Conservation (phyloP, 2,888 invertebrate species). For the Dioctria linearis region DNA sequence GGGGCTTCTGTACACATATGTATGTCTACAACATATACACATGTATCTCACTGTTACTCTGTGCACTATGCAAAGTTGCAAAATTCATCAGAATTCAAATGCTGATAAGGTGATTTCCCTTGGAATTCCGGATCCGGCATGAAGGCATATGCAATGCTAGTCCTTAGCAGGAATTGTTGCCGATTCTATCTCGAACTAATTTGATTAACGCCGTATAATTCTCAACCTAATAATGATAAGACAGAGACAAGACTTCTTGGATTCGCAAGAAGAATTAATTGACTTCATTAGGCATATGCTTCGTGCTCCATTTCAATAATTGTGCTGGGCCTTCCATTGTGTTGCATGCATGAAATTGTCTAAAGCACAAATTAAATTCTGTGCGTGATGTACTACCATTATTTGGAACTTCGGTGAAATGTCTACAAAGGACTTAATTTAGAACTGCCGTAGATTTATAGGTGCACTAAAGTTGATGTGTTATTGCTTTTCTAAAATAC, state of each 20-base stretch:
- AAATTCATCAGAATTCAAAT: not conserved
- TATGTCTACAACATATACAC: no score
- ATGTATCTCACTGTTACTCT: not conserved
- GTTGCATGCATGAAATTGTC: slow-evolving; percentile 7
- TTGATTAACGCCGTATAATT: slow-evolving; percentile 8
- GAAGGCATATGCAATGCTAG: not conserved
- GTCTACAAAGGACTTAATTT: slow-evolving; percentile 3
- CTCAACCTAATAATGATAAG: not conserved
- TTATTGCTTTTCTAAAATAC: no score
- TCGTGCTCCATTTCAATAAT: not conserved
- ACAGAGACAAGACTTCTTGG: not conserved
- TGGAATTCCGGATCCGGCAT: not conserved
- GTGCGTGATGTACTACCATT: not conserved
- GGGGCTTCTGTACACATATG: no score
- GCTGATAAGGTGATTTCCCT: slow-evolving; percentile 10
- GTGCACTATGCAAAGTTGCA: not conserved
- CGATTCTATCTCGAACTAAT: not conserved
- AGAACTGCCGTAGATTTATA: not conserved
- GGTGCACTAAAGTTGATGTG: no score
- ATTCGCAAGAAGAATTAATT: slow-evolving; percentile 9
- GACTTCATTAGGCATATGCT: slow-evolving; percentile 8
- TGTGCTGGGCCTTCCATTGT: not conserved
- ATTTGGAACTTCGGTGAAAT: not conserved
- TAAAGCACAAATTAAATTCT: not conserved
- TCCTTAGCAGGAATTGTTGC: not conserved